phyloP scores from a whole-genome alignment of 2,888 invertebrate genomes.

The Cremastinae sp. region DNA sequence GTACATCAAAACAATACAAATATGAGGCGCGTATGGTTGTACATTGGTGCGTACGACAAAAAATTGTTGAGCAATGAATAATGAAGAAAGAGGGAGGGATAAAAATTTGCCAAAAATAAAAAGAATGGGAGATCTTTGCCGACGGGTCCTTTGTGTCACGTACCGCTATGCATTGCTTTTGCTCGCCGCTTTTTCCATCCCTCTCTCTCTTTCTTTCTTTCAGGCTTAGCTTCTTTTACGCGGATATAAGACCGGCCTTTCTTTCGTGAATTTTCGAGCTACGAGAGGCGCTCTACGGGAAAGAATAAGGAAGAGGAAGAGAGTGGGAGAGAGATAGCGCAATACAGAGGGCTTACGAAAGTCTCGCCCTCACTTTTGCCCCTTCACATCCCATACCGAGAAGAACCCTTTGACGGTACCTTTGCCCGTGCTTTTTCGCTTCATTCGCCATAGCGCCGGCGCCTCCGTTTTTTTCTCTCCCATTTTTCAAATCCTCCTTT shows the following conservation, averaged over 20 bases:
- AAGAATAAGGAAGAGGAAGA: conserved; percentile 32
- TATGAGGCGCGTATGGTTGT: neutral
- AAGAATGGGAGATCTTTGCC: conserved; percentile 45
- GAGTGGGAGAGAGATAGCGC: conserved; percentile 40
- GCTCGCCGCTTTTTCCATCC: conserved; percentile 39
- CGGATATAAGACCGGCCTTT: conserved; percentile 58
- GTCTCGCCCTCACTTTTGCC: conserved; percentile 46
- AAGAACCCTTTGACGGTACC: conserved; percentile 75
- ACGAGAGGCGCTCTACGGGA: conserved; percentile 53
- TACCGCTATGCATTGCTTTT: conserved; percentile 45
- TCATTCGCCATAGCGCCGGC: conserved; percentile 75
- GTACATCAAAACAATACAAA: neutral
- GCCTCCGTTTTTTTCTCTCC: conserved; percentile 72
- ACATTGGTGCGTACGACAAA: no score
- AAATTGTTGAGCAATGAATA: conserved; percentile 8
- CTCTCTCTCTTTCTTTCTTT: conserved; percentile 16
- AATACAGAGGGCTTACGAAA: conserved; percentile 59
- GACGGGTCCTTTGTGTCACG: conserved; percentile 57
- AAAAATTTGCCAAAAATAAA: conserved; percentile 24
- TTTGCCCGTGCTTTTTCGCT: conserved; percentile 58
- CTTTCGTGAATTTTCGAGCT: conserved; percentile 64
- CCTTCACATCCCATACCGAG: conserved; percentile 69
- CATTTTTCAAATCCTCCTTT: neutral
- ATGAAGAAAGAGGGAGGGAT: conserved; percentile 3
- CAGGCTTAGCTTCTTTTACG: conserved; percentile 43